These are phyloP conservation scores for Apistogramma diplotaenia DNA, from an alignment of 2,113 vertebrate genomes.

Conservation along the genomic window DNA sequence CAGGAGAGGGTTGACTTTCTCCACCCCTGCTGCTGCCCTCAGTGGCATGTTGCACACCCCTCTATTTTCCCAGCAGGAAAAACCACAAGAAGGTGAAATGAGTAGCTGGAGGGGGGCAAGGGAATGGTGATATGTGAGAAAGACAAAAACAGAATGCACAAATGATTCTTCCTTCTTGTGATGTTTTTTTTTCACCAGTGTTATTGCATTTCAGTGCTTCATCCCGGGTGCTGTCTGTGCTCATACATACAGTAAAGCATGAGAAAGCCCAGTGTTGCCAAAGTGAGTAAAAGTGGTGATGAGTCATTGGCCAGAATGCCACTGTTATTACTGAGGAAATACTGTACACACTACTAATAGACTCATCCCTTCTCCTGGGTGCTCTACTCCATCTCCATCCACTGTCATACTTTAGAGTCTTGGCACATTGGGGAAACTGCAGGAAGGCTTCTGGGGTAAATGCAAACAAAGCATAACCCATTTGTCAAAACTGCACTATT, in stretches of 20 bases:
- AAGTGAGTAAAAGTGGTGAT: constrained; percentile 46
- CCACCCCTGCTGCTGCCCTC: constrained; percentile 43
- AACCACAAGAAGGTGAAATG: constrained; percentile 16
- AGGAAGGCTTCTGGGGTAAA: constrained; percentile 33
- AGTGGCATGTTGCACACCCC: constrained; percentile 24
- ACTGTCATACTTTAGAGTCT: constrained; percentile 6
- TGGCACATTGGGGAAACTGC: background rate
- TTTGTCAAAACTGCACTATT: constrained; percentile 45
- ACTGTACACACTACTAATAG: constrained; percentile 19
- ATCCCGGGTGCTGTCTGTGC: background rate
- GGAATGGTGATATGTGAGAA: background rate
- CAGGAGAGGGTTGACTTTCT: constrained; percentile 6
- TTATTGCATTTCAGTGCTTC: constrained; percentile 4
- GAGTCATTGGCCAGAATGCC: constrained; percentile 56
- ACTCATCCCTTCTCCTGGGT: background rate
- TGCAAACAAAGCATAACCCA: constrained; percentile 57
- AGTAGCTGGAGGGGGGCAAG: background rate
- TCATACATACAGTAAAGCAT: constrained; percentile 10
- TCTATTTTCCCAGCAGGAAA: constrained; percentile 50
- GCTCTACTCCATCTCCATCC: background rate
- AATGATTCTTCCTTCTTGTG: background rate
- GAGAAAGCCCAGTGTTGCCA: constrained; percentile 26
- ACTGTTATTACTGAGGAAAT: constrained; percentile 40
- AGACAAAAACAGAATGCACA: background rate
- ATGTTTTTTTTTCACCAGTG: constrained; percentile 7